Conservation (phyloP, 2,113 vertebrate genomes). For the Erinaceus europaeus region DNA sequence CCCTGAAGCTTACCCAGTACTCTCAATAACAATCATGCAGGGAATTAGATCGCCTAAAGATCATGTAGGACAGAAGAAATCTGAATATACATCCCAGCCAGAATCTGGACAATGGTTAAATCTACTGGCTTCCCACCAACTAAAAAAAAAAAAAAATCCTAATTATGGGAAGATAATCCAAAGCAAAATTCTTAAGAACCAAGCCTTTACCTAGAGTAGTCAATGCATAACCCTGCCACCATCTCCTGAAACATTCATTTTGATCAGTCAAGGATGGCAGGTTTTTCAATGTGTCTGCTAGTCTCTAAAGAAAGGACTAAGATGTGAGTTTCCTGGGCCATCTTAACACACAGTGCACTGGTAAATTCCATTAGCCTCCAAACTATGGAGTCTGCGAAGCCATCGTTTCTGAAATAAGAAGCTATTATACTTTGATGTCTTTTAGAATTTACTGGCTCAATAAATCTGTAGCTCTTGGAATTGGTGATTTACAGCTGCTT, state of each 20-base stretch:
- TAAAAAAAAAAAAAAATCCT: slow-evolving; percentile 34
- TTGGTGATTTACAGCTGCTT: background rate
- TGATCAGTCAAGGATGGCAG: background rate
- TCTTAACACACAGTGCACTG: background rate
- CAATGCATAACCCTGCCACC: background rate
- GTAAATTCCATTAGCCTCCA: background rate
- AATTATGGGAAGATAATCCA: background rate
- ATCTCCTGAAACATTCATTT: background rate
- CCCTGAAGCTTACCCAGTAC: background rate
- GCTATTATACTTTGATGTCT: background rate
- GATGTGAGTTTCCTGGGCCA: background rate
- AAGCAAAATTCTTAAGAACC: slow-evolving; percentile 15
- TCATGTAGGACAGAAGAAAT: background rate
- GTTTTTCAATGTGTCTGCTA: background rate
- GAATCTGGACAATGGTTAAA: slow-evolving; percentile 3
- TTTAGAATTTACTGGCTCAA: slow-evolving; percentile 11
- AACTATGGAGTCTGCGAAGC: background rate
- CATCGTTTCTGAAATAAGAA: slow-evolving; percentile 27
- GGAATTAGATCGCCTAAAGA: slow-evolving; percentile 7
- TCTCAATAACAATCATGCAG: background rate
- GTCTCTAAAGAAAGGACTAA: slow-evolving; percentile 5
- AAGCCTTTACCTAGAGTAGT: background rate
- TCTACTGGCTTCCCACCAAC: background rate
- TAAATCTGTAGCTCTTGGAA: slow-evolving; percentile 16
- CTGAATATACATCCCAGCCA: background rate